phyloP scores from a whole-genome alignment of 1,140 invertebrate genomes.

The Pristionchus pacificus region DNA sequence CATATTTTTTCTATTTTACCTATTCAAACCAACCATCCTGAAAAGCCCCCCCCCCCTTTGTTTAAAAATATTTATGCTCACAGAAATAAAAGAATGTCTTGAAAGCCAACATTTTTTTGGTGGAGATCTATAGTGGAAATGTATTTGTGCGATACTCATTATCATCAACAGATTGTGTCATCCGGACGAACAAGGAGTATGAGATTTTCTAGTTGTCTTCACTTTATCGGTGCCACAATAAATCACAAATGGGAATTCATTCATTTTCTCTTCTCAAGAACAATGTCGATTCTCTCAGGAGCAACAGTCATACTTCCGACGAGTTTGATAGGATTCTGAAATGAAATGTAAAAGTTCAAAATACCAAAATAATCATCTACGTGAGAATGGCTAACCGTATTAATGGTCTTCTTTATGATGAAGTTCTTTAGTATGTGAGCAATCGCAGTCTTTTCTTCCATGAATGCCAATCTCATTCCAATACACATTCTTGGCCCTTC shows the following conservation, averaged over 20 bases:
- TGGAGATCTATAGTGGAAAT: too few species aligned
- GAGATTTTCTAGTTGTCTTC: neutral
- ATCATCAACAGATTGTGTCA: too few species aligned
- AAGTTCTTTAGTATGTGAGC: conserved; percentile 50
- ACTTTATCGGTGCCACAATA: neutral
- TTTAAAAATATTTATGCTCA: too few species aligned
- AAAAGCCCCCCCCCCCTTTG: too few species aligned
- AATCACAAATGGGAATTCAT: neutral
- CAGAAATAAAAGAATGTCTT: too few species aligned
- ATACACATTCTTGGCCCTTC: conserved; percentile 61
- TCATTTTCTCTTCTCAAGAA: neutral
- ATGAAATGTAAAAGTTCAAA: too few species aligned
- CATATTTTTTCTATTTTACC: too few species aligned
- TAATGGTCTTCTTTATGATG: conserved; percentile 25
- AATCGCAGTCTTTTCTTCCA: conserved; percentile 58
- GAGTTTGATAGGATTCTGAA: neutral
- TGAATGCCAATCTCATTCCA: conserved; percentile 59
- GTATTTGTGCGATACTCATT: too few species aligned
- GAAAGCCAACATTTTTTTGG: too few species aligned
- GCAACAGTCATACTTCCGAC: neutral
- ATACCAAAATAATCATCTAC: neutral
- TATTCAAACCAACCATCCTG: too few species aligned
- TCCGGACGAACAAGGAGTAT: too few species aligned
- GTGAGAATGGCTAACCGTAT: neutral
- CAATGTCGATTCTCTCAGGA: neutral